Evolutionary conservation across 2,113 vertebrate genomes (phyloP), one percentile per base, ranked within the genome.

Genomic region (Dolichallabes microphthalmus): DNA sequence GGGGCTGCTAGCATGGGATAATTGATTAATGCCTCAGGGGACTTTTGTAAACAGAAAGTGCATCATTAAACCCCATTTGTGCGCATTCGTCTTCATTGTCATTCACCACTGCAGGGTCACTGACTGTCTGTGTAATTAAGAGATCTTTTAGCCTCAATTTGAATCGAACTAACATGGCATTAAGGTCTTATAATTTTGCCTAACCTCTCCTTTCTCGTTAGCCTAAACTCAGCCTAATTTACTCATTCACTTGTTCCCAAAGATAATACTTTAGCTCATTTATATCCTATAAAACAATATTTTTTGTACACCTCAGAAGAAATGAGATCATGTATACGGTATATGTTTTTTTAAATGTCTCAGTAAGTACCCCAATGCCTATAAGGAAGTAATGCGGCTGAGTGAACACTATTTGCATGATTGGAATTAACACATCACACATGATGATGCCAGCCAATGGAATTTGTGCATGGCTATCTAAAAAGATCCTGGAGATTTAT

Each of bases 31-130:
- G 75, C 30, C 88, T 69, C 69, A 22, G 71, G 83, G 81, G 76
- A 68, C 45, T 55, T 85, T 83, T 71, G 76, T 85, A 83, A 88
- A 85, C 88, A 87, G 80, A 89, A 83, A 64, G 80, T 83, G 81
- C 68, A 81, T 87, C 84, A 87, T 86, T 87, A 85, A 87, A 80
- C 77, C 57, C 75, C 30, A 76, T 87, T 86, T 87, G 68, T n/a
- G 61, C n/a, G 74, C 50, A 32, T 81, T 82, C 55, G 22, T 68
- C 61, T 82, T 88, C 78, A 57, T 83, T 86, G 84, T 75, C 87
- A 76, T 86, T 86, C 76, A 83, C 25, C 13, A 32, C 68, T 71
- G 78, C 35, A 13, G 76, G 53, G 85, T 66, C 81, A 53, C 61
- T 60, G 50, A 73, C 85, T 84, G 75, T 81, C 22, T 61, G 81